Conservation (phyloP, 2,113 vertebrate genomes). For the Parus major region DNA sequence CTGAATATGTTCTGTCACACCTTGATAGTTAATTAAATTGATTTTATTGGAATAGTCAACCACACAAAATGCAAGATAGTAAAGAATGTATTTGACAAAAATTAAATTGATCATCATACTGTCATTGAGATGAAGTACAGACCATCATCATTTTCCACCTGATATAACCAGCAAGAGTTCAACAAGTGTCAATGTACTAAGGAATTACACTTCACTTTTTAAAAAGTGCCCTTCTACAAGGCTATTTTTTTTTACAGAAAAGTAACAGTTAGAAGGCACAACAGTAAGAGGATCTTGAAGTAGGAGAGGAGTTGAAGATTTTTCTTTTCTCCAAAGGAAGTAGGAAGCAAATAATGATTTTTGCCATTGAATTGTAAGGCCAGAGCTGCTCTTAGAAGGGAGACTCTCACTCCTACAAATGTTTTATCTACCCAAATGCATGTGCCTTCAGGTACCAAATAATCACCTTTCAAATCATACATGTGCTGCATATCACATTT, state of each 20-base stretch:
- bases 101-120: conserved; percentile 64
- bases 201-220: neutral
- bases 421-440: neutral
- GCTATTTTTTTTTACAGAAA: conserved; percentile 12
- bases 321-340: neutral
- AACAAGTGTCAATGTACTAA: neutral
- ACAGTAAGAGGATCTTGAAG: neutral
- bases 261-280: neutral
- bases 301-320: neutral
- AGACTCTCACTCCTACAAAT: neutral
- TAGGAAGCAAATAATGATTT: neutral
- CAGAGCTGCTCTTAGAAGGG: neutral
- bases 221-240: neutral
- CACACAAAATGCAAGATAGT: conserved; percentile 55
- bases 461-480: neutral
- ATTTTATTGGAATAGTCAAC: conserved; percentile 74
- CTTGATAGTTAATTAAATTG: conserved; percentile 74
- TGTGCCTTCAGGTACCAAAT: neutral
- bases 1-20: conserved; percentile 70
- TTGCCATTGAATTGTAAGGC: neutral
- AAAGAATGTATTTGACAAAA: conserved; percentile 66
- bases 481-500: neutral
- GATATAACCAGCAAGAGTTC: neutral
- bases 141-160: neutral
- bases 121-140: conserved; percentile 50